A percentile compares a stretch with the other conserved stretches of the same genome.
Evolutionary conservation across 1,140 invertebrate genomes (phyloP).

Genomic region (Pseudomyrmex concolor): DNA sequence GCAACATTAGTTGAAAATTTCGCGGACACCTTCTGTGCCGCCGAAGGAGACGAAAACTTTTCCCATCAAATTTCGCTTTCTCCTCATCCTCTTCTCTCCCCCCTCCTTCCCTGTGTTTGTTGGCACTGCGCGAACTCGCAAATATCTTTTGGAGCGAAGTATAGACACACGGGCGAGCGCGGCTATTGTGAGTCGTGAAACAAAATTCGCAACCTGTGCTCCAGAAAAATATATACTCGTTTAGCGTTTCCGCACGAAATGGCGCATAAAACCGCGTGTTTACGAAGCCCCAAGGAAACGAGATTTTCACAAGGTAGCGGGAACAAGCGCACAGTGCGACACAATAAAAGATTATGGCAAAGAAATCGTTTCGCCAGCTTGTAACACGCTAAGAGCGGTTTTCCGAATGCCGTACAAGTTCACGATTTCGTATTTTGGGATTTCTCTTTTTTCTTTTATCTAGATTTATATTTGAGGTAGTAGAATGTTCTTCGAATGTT

Average conservation of each 20-base stretch:
- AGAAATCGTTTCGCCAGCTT: slow-evolving; percentile 29
- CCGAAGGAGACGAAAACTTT: slow-evolving; percentile 34
- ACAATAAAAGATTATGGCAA: slow-evolving; percentile 34
- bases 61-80: slow-evolving; percentile 48
- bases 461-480: no score
- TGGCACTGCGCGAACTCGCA: slow-evolving; percentile 22
- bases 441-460: not conserved
- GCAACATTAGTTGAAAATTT: slow-evolving; percentile 18
- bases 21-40: not conserved
- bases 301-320: slow-evolving; percentile 10
- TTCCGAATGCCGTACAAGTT: not conserved
- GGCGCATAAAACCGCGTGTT: slow-evolving; percentile 17
- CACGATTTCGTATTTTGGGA: slow-evolving; percentile 1
- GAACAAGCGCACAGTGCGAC: slow-evolving; percentile 8
- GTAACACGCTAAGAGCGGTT: slow-evolving; percentile 24
- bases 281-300: slow-evolving; percentile 28
- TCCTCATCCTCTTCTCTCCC: not conserved
- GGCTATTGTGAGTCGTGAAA: slow-evolving; percentile 27
- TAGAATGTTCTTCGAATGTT: no score
- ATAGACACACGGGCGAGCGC: not conserved
- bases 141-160: not conserved
- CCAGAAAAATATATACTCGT: slow-evolving; percentile 22
- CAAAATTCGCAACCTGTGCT: slow-evolving; percentile 30
- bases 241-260: slow-evolving; percentile 9
- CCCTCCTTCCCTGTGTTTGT: not conserved